Evolutionary conservation across 2,113 vertebrate species (phyloP), one percentile per base, ranked within the genome.

Genomic region (Gobius niger): DNA sequence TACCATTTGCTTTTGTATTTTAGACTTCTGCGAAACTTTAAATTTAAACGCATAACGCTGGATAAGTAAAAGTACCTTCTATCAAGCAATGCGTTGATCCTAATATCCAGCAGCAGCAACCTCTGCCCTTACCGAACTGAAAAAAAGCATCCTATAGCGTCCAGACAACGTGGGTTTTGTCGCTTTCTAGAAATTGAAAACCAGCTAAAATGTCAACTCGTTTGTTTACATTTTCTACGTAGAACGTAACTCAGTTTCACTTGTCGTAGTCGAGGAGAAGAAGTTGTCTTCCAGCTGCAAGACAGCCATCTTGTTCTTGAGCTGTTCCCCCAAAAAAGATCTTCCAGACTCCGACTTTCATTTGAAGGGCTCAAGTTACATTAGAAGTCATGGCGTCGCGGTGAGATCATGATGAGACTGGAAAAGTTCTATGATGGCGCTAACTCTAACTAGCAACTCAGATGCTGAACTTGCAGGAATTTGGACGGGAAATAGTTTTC

Each of bases 221-320:
- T 1, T 8, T 64, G 9, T 13, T 70, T n/a, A 7, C 59, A 18
- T 47, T 0, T 12, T 44, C 41, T 1, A 6, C 41, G 12, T 14
- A 40, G 4, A 3, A 5, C 7, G 56, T 75, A 78, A 76, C 24
- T 4, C 24, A 51, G 50, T 15, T 6, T 40, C 40, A 51, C 79
- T 85, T 86, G 73, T 75, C 7, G 68, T 76, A 57, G 54, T 78
- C 66, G 52, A 44, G 60, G 70, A 61, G 24, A 34, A 34, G 24
- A 40, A 78, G 65, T 65, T 14, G 8, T 84, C 76, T 80, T 78
- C 74, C 78, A 54, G 77, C 83, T 79, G 75, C 44, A 46, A 73
- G 84, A 83, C 92, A 91, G 93, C 93, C 93, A 94, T 94, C 93
- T 94, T 94, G 91, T 92, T 92, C 88, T 60, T 73, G 34, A 51